Percentiles rank a stretch among this genome's conserved stretches.
Evolutionary conservation across 2,113 vertebrate species (phyloP).

Genomic region (Sciurus niger): DNA sequence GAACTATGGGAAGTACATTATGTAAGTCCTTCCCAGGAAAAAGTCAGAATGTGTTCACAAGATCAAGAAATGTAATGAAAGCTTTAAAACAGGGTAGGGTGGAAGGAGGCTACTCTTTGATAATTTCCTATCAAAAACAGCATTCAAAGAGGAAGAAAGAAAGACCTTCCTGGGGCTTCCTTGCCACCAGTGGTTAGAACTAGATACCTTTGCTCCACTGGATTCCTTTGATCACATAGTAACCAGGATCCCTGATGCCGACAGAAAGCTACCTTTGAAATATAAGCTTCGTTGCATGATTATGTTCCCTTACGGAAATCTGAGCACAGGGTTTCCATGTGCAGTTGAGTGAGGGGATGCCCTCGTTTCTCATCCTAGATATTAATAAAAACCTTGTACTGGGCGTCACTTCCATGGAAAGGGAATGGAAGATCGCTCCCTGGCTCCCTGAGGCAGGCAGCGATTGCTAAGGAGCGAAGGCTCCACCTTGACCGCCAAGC

Average conservation of each 20-base stretch:
- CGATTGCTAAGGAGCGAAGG: constrained; percentile 56
- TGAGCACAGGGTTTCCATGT: background rate
- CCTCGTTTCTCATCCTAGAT: background rate
- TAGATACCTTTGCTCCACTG: background rate
- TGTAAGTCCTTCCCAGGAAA: background rate
- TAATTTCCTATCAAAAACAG: background rate
- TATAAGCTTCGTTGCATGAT: background rate
- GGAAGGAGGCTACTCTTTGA: background rate
- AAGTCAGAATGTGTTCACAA: background rate
- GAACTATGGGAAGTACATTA: background rate
- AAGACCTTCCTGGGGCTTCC: background rate
- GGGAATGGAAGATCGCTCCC: constrained; percentile 14
- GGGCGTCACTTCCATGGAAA: background rate
- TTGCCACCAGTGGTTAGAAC: background rate
- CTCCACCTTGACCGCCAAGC: constrained; percentile 75
- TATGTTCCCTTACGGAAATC: background rate
- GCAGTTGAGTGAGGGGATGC: constrained; percentile 60
- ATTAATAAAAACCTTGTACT: background rate
- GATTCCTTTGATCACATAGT: background rate
- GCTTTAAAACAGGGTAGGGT: background rate
- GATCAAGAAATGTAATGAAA: background rate
- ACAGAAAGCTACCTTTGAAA: background rate
- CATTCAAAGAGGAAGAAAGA: background rate
- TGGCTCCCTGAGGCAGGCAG: background rate
- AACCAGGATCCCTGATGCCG: too few species aligned